These are phyloP conservation scores for Percopsis omiscomaycus DNA, from an alignment of 2,797 vertebrate genomes.

Conservation along the genomic window DNA sequence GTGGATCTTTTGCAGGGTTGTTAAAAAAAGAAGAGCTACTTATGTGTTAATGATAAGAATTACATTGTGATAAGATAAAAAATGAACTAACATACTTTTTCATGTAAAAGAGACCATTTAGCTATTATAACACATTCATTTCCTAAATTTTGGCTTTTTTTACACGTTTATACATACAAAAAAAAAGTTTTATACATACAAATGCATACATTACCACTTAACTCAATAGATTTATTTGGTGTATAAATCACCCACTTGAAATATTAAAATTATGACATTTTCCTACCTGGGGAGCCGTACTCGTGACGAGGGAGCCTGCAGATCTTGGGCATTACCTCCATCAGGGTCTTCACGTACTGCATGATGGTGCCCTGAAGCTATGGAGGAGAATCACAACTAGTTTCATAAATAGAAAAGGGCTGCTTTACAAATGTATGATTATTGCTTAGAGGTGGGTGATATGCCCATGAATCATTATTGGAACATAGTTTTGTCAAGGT, in stretches of 20 bases:
- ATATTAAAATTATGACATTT: background rate
- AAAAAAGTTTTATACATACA: background rate
- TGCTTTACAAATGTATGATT: too few relatives aligned
- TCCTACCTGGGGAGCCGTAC: slow-evolving; percentile 93
- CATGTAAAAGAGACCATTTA: too few relatives aligned
- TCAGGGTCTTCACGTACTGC: slow-evolving; percentile 97
- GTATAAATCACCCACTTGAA: background rate
- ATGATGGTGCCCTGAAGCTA: slow-evolving; percentile 97
- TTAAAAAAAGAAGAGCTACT: too few relatives aligned
- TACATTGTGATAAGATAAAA: background rate
- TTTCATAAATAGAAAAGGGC: background rate
- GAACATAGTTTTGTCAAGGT: too few relatives aligned
- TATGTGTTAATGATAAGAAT: too few relatives aligned
- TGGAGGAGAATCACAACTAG: background rate
- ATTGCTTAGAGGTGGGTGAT: too few relatives aligned
- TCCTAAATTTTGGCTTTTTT: too few relatives aligned
- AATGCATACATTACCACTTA: background rate
- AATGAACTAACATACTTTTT: background rate
- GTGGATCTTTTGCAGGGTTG: too few relatives aligned
- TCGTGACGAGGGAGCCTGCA: slow-evolving; percentile 95
- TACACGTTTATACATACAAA: too few relatives aligned
- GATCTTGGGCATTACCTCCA: slow-evolving; percentile 99
- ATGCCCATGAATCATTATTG: too few relatives aligned
- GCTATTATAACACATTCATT: too few relatives aligned
- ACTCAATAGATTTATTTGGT: background rate